phyloP scores from a whole-genome alignment of 2,113 vertebrate genomes.

The Chionis minor region DNA sequence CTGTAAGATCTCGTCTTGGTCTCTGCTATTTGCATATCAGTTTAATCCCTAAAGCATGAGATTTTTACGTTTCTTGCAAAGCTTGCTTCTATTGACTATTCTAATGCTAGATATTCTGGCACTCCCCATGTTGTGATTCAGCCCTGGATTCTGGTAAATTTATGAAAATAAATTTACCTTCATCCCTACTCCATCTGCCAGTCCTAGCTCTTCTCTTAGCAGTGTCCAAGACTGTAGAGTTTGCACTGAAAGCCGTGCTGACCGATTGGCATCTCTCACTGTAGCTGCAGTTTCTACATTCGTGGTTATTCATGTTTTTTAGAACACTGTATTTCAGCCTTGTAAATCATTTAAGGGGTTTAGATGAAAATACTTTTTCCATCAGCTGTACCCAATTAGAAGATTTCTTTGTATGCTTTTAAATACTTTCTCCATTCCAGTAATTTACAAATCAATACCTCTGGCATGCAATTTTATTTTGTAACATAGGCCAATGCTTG shows the following conservation, averaged over 20 bases:
- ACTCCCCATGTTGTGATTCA: not conserved
- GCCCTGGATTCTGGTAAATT: not conserved
- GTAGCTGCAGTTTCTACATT: not conserved
- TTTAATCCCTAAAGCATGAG: not conserved
- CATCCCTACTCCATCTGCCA: not conserved
- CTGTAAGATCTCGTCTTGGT: not conserved
- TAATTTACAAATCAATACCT: conserved; percentile 35
- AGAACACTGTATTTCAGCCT: not conserved
- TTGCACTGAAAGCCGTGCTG: not conserved
- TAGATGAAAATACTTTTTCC: not conserved
- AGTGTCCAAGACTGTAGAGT: not conserved
- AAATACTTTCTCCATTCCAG: not conserved
- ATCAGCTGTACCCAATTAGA: not conserved
- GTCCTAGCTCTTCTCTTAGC: not conserved
- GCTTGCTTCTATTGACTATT: not conserved
- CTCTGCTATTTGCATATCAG: not conserved
- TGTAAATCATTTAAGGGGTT: not conserved
- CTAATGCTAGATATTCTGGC: not conserved
- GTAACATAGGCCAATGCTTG: conserved; percentile 11
- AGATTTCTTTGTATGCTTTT: not conserved
- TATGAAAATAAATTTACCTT: not conserved
- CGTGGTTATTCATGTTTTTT: not conserved
- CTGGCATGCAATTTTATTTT: conserved; percentile 37
- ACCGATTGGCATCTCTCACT: not conserved
- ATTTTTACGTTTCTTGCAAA: not conserved